Conservation (phyloP, 1,140 invertebrate genomes). For the Pseudobourletiella spinata region DNA sequence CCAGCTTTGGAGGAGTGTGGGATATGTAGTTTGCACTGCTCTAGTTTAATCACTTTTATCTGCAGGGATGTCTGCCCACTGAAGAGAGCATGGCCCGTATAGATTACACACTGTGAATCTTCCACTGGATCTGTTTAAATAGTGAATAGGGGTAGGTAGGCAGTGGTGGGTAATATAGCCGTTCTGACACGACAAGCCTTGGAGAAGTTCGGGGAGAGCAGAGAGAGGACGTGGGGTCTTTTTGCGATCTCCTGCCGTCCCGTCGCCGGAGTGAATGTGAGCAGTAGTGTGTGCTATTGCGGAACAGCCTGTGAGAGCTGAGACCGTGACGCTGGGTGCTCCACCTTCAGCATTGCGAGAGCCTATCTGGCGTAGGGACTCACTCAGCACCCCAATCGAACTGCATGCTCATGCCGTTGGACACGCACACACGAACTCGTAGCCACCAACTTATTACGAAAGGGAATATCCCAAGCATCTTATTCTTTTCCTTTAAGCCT, state of each 20-base stretch:
- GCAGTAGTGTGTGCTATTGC: not conserved
- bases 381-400: conserved; percentile 10
- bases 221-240: not conserved
- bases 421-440: not conserved
- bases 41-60: no score
- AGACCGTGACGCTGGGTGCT: conserved; percentile 13
- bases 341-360: conserved; percentile 17
- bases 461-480: not conserved
- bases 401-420: not conserved
- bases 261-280: not conserved
- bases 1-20: not conserved
- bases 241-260: not conserved
- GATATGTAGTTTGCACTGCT: no score
- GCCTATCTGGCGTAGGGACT: conserved; percentile 18
- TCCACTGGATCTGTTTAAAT: not conserved
- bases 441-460: not conserved
- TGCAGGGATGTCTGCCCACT: no score
- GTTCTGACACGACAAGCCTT: no score
- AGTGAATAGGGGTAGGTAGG: not conserved
- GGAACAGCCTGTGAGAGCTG: not conserved
- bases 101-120: not conserved
- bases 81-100: no score
- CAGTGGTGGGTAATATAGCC: not conserved
- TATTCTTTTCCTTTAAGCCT: not conserved
- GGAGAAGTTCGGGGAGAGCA: no score